phyloP scores from a whole-genome alignment of 2,888 invertebrate genomes.

The Chaetogeoica ovagalla region DNA sequence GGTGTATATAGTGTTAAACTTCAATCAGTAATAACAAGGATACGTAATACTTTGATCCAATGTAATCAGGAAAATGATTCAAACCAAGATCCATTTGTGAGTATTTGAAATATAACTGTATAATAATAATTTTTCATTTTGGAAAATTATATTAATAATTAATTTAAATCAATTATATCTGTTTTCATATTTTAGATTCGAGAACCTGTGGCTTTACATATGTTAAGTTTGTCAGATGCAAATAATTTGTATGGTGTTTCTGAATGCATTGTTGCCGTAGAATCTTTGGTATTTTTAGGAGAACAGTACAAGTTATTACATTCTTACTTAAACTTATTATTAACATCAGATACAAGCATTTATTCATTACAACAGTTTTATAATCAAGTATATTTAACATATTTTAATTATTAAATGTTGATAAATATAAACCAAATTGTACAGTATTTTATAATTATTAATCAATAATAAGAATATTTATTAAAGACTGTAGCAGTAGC shows the following conservation, averaged over 20 bases:
- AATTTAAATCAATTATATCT: slow-evolving; percentile 54
- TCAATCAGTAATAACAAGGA: slow-evolving; percentile 74
- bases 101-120: slow-evolving; percentile 1
- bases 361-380: slow-evolving; percentile 73
- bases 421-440: slow-evolving; percentile 7
- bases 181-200: slow-evolving; percentile 58
- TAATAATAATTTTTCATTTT: slow-evolving; percentile 54
- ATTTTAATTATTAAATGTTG: slow-evolving; percentile 11
- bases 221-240: slow-evolving; percentile 70
- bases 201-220: slow-evolving; percentile 66
- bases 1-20: slow-evolving; percentile 63
- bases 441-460: background rate
- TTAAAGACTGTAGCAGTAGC: slow-evolving; percentile 73
- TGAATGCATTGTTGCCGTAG: slow-evolving; percentile 87
- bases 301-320: slow-evolving; percentile 84
- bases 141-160: slow-evolving; percentile 55
- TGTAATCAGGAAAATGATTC: slow-evolving; percentile 29
- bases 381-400: slow-evolving; percentile 59
- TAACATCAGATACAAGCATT: slow-evolving; percentile 68
- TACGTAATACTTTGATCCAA: slow-evolving; percentile 69
- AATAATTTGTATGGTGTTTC: slow-evolving; percentile 80
- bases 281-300: slow-evolving; percentile 87
- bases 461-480: slow-evolving; percentile 31
- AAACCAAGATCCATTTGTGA: slow-evolving; percentile 33
- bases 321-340: slow-evolving; percentile 80